Base-by-base conservation (phyloP, 2,888 invertebrate species). In the Sympetrum striolatum region DNA sequence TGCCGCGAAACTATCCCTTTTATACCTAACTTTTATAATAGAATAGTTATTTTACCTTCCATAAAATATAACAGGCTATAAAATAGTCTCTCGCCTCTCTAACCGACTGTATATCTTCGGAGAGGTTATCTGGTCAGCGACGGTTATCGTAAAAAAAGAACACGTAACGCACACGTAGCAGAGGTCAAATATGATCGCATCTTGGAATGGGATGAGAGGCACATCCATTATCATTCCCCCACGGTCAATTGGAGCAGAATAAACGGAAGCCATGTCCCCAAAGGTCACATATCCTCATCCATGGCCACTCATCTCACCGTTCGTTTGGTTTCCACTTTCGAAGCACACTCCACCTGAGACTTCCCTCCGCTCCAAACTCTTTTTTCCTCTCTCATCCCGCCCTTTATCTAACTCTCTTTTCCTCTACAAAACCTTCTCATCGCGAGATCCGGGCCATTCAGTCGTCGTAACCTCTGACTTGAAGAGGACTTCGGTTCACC, bases 401-500 rank as follows among this genome's bases (percentile, higher is more conserved):
- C 64, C 64, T 64, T 44, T 14, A 48, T 31, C 82, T 58, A 31
- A 12, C 53, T 39, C 80, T 25, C 58, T 18, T 58, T 10, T 82
- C 58, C 35, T 25, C 18, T 31, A 82, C 53, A 82, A 82, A 58
- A 31, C 58, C 35, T 48, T n/a, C 82, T 81, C 25, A 44, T 81
- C 86, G 86, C 86, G 35, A 58, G 60, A 86, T 37, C 60, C 86
- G 31, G 14, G 18, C 60, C 86, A 86, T 60, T 86, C 86, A 86
- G 58, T 64, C 60, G 64, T 37, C 86, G 60, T 64, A 64, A 86
- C 86, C 86, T 86, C 86, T 60, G 4, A 58, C 82, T 82, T 82
- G 60, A 86, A 86, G 60, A n/a, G 64, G 86, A 35, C 86, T 86
- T 60, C 86, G 58, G 86, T 86, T 64, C 86, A 64, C 86, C 37